These are phyloP conservation scores for Eidolon dupreanum DNA, from an alignment of 2,797 vertebrate genomes.

Conservation along the genomic window DNA sequence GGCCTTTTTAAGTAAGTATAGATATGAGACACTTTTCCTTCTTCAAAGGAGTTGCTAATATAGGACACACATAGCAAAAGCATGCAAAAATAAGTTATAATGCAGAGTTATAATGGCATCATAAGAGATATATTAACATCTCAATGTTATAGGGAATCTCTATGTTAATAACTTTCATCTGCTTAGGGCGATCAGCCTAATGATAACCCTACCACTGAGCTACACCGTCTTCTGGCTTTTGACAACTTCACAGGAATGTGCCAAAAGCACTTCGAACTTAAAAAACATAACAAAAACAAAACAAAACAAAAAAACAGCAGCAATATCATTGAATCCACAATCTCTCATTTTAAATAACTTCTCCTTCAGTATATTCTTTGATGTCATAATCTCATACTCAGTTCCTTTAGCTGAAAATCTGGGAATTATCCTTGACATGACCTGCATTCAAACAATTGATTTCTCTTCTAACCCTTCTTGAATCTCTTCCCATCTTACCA, in stretches of 20 bases:
- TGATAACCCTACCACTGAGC: background rate
- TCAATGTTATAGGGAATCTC: background rate
- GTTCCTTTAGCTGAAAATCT: background rate
- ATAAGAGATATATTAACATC: background rate
- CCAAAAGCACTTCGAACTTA: background rate
- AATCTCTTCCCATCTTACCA: background rate
- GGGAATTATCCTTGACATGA: background rate
- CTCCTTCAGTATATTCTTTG: background rate
- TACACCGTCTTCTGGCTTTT: background rate
- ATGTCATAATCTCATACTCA: background rate
- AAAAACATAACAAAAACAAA: background rate
- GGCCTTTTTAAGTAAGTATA: background rate
- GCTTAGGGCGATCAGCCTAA: background rate
- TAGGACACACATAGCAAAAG: background rate
- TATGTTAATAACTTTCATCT: background rate
- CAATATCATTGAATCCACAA: background rate
- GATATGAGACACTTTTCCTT: background rate
- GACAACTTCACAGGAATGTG: background rate
- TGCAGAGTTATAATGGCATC: background rate
- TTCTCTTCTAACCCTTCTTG: background rate
- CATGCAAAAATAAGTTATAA: background rate
- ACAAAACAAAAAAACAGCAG: background rate
- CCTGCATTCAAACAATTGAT: background rate
- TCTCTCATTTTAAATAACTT: background rate
- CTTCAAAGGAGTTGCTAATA: background rate